A percentile compares a stretch with the other conserved stretches of the same genome.
phyloP scores from a whole-genome alignment of 2,113 vertebrate genomes.

The Megaceryle torquata region DNA sequence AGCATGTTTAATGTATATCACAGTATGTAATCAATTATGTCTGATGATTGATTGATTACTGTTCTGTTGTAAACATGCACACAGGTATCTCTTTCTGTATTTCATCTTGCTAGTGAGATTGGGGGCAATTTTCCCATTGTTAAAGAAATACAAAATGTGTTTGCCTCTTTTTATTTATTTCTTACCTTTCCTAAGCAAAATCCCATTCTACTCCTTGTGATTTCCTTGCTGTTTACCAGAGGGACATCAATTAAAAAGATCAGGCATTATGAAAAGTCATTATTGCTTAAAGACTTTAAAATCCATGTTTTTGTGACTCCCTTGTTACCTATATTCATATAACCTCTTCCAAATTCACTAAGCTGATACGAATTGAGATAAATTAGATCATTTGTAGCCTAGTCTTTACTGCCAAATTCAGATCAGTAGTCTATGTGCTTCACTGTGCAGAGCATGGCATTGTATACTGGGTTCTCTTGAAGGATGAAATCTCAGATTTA shows the following conservation, averaged over 20 bases:
- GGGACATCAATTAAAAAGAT: constrained; percentile 58
- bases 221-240: constrained; percentile 44
- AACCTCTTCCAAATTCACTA: constrained; percentile 71
- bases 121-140: constrained; percentile 40
- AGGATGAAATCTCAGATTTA: constrained; percentile 32
- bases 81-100: constrained; percentile 40
- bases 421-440: constrained; percentile 53
- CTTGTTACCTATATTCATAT: constrained; percentile 70
- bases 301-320: constrained; percentile 69
- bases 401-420: constrained; percentile 71
- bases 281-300: constrained; percentile 75
- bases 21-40: constrained; percentile 50
- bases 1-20: constrained; percentile 40
- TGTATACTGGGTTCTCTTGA: constrained; percentile 33
- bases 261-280: constrained; percentile 69
- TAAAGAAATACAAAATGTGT: constrained; percentile 31
- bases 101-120: constrained; percentile 42
- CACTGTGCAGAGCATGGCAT: not conserved
- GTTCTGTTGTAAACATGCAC: constrained; percentile 24
- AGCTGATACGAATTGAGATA: constrained; percentile 75
- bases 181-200: constrained; percentile 34
- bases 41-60: constrained; percentile 68
- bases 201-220: not conserved
- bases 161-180: constrained; percentile 40
- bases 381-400: constrained; percentile 72